phyloP scores from a whole-genome alignment of 2,113 vertebrate species.

The Cervus canadensis region DNA sequence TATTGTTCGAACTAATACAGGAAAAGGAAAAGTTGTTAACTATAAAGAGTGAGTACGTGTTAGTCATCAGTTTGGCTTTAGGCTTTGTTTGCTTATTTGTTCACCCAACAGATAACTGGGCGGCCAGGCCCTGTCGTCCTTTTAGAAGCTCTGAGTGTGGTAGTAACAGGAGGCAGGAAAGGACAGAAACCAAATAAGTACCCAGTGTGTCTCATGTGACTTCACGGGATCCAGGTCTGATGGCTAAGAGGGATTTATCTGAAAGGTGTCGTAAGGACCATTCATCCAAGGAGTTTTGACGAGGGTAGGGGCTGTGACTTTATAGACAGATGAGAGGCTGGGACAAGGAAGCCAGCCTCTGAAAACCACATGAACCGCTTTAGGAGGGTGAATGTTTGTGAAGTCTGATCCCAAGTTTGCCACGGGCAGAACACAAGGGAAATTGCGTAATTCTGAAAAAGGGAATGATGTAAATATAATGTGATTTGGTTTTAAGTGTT shows the following conservation, averaged over 20 bases:
- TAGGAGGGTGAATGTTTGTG: not conserved
- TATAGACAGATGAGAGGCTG: not conserved
- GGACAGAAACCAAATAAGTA: accelerated
- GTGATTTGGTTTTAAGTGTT: not conserved
- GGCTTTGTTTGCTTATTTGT: not conserved
- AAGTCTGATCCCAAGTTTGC: not conserved
- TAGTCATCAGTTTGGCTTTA: not conserved
- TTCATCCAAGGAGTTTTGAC: not conserved
- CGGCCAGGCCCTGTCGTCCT: not conserved
- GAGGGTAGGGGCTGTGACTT: not conserved
- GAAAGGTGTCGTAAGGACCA: not conserved
- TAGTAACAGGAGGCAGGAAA: not conserved
- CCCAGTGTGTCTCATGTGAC: accelerated
- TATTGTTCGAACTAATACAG: not conserved
- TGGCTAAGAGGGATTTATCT: not conserved
- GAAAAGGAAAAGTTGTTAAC: not conserved
- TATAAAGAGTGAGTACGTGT: not conserved
- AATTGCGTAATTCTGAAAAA: not conserved
- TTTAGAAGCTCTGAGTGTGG: not conserved
- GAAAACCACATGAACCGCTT: not conserved
- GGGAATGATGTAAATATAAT: not conserved
- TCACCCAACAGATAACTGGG: not conserved
- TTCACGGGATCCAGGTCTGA: not conserved
- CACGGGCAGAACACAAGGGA: not conserved
- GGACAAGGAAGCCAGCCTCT: not conserved